Evolutionary conservation across 30 jellyfish, hydroid and myxozoan genomes (phyloP), one percentile per base, ranked within the genome.

Genomic region (Aurelia sp.): DNA sequence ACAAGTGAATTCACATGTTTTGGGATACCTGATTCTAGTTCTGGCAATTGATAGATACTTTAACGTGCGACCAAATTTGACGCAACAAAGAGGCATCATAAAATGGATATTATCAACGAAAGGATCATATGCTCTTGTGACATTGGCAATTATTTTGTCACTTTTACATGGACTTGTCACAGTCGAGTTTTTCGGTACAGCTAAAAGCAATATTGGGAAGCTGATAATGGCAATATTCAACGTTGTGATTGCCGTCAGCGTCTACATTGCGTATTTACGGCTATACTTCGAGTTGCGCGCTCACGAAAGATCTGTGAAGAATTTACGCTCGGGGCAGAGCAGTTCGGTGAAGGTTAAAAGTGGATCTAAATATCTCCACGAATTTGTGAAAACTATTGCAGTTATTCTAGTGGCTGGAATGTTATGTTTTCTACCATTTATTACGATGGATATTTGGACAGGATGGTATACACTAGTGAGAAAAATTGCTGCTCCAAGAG

Each of bases 91-190:
- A 12, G 38, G 73, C 19, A 21, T 65, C 7, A 67, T 87, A 8
- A 57, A 47, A 57, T 41, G 60, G 82, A 72, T 72, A 19, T 75
- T 44, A 50, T 72, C 93, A 4, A 41, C 30, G 51, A 24, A 17
- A 4, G 87, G 86, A 24, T 72, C 82, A 19, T 48, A 30, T 24
- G n/a, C 74, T 21, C 51, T 63, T n/a, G 51, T 22, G 13, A 11
- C 38, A 4, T 3, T 60, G 22, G 48, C 63, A 16, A 2, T 63
- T 19, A 16, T 62, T 24, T 24, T 84, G 76, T 84, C 93, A 3
- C 18, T 73, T 2, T 63, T 84, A 21, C 93, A 84, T 19, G 93
- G 93, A 21, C 38, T 72, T 7, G 93, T 84, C 13, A 58, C 93
- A 0, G 78, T 69, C 35, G 59, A 84, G 76, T 72, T 71, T 61